These are phyloP conservation scores for Parotia lawesii DNA, from an alignment of 2,113 vertebrate genomes.

Conservation along the genomic window DNA sequence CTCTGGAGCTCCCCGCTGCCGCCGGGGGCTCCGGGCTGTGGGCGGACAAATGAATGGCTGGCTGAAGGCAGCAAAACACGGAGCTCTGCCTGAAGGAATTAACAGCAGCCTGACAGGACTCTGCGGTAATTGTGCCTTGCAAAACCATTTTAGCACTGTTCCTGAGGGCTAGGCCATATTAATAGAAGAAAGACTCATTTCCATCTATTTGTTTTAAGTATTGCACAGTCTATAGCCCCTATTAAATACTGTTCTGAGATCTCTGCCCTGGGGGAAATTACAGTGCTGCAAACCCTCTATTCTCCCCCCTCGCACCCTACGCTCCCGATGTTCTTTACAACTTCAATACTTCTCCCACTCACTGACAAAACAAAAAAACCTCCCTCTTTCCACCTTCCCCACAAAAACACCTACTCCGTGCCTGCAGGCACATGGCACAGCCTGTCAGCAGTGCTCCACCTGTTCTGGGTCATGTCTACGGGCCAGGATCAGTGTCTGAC, in stretches of 20 bases:
- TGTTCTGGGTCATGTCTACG: background rate
- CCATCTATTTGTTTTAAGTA: conserved; percentile 50
- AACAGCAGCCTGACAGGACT: conserved; percentile 26
- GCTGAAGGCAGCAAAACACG: conserved; percentile 41
- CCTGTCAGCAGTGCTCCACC: background rate
- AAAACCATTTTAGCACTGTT: background rate
- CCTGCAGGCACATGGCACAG: conserved; percentile 32
- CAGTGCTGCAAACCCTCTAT: conserved; percentile 42
- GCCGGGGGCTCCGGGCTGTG: conserved; percentile 31
- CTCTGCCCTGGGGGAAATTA: conserved; percentile 54
- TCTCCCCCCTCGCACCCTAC: conserved; percentile 40
- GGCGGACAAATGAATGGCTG: conserved; percentile 62
- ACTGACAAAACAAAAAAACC: conserved; percentile 42
- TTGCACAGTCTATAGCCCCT: background rate
- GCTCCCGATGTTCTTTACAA: conserved; percentile 59
- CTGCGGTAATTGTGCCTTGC: conserved; percentile 44
- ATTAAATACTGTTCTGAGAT: conserved; percentile 6
- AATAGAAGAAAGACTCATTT: conserved; percentile 37
- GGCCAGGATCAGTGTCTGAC: background rate
- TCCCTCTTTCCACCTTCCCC: conserved; percentile 56
- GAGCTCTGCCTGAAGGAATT: conserved; percentile 11
- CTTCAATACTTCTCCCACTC: conserved; percentile 58
- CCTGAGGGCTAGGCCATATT: conserved; percentile 29
- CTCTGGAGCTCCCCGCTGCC: background rate
- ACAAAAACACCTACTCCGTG: conserved; percentile 41